Evolutionary conservation across 1,140 invertebrate species (phyloP).

Genomic region (Papilio glaucus): DNA sequence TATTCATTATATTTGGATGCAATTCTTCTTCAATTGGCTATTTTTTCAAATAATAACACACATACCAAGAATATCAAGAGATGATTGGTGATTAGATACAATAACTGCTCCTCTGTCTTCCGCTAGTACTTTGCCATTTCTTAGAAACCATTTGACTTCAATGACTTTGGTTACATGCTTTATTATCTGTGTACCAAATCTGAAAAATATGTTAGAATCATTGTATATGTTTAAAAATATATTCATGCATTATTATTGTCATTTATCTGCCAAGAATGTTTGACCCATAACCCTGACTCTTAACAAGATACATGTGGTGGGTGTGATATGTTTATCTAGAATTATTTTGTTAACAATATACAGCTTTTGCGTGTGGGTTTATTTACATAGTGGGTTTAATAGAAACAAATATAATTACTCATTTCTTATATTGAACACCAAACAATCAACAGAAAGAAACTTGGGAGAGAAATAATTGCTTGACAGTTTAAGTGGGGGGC

Average conservation of each 20-base stretch:
- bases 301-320: not conserved
- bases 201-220: conserved; percentile 48
- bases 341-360: not conserved
- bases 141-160: conserved; percentile 91
- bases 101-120: conserved; percentile 92
- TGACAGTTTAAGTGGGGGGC: no score
- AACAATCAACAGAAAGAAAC: no score
- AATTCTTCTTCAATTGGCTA: no score
- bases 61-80: conserved; percentile 91
- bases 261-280: not conserved
- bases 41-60: not conserved
- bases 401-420: not conserved
- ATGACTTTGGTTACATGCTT: conserved; percentile 88
- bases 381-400: not conserved
- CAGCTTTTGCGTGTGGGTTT: not conserved
- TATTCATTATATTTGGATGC: no score
- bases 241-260: not conserved
- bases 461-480: no score
- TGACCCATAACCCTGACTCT: not conserved
- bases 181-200: conserved; percentile 72
- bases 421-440: no score
- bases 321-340: not conserved
- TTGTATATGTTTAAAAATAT: not conserved
- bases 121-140: conserved; percentile 89
- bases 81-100: conserved; percentile 94